A percentile compares a stretch with the other conserved stretches of the same genome.
Evolutionary conservation across 2,888 invertebrate genomes (phyloP).

Genomic region (Dendrolimus pini): DNA sequence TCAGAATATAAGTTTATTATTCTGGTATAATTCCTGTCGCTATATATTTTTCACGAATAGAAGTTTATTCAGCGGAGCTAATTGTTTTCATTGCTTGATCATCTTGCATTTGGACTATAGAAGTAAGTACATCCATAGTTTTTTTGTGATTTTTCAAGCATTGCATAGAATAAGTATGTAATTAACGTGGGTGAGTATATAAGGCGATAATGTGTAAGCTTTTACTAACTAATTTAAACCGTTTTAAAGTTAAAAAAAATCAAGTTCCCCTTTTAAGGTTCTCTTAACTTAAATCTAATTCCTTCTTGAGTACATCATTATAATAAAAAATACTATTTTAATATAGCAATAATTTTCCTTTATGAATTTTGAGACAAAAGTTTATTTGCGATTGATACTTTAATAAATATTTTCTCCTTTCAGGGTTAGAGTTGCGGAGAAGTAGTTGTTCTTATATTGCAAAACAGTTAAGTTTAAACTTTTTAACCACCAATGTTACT

Average conservation of each 20-base stretch:
- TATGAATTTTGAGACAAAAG: too few relatives aligned
- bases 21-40: conserved; percentile 12
- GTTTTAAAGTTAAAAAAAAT: too few relatives aligned
- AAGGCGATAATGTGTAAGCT: too few relatives aligned
- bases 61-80: neutral
- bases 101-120: neutral
- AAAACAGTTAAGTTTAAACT: conserved; percentile 1
- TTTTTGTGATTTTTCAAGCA: conserved; percentile 5
- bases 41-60: neutral
- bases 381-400: too few relatives aligned
- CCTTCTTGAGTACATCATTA: too few relatives aligned
- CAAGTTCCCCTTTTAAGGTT: too few relatives aligned
- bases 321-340: too few relatives aligned
- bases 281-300: too few relatives aligned
- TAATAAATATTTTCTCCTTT: conserved; percentile 25
- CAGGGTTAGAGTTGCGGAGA: conserved; percentile 38
- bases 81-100: neutral
- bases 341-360: too few relatives aligned
- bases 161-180: conserved; percentile 7
- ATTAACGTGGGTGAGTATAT: conserved; percentile 13
- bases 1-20: conserved; percentile 36
- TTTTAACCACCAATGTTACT: neutral
- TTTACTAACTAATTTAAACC: too few relatives aligned
- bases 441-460: conserved; percentile 9
- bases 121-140: conserved; percentile 1